Percentiles rank a stretch among this genome's conserved stretches.
Evolutionary conservation across 2,797 vertebrate genomes (phyloP).

Genomic region (Gastrophryne carolinensis): DNA sequence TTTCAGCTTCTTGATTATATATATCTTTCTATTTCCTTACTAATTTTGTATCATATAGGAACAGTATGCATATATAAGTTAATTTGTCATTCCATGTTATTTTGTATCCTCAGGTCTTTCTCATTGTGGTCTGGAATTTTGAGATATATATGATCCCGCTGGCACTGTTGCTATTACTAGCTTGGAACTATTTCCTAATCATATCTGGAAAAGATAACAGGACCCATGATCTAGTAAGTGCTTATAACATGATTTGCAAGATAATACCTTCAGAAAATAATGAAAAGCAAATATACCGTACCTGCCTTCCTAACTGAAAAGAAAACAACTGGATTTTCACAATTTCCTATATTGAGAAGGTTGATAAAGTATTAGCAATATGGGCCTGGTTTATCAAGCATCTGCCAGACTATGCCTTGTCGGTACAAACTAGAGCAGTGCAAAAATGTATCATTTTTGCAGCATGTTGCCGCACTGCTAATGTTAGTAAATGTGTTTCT

Average conservation of each 20-base stretch:
- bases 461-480: no score
- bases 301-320: no score
- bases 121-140: slow-evolving; percentile 96
- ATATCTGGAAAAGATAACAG: slow-evolving; percentile 90
- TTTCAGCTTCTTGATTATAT: neutral
- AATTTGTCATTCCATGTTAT: slow-evolving; percentile 7
- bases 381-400: no score
- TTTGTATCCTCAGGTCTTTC: slow-evolving; percentile 81
- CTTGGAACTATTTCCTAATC: slow-evolving; percentile 94
- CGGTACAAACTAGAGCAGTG: no score
- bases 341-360: no score
- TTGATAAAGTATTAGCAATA: no score
- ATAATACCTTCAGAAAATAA: neutral
- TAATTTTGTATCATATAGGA: neutral
- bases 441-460: no score
- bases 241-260: neutral
- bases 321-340: no score
- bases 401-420: no score
- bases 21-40: neutral
- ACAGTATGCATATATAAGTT: neutral
- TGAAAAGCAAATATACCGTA: neutral
- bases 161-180: slow-evolving; percentile 83
- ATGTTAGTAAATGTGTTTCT: no score
- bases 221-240: slow-evolving; percentile 83
- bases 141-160: slow-evolving; percentile 97